Percentiles rank a stretch among this genome's conserved stretches.
Evolutionary conservation across 2,888 invertebrate species (phyloP).

Genomic region (Andrena minutula): DNA sequence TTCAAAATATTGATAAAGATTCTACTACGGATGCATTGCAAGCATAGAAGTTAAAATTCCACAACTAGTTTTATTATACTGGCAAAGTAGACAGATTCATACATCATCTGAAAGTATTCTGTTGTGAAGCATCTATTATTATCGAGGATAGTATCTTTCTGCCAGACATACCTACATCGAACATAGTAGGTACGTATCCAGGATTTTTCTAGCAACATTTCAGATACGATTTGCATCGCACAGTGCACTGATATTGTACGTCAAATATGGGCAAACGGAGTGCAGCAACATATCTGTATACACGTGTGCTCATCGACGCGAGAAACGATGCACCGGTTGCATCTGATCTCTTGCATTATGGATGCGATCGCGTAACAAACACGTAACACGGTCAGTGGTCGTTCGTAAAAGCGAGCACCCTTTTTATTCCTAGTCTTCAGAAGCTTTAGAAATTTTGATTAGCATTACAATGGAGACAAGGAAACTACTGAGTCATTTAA

Average conservation of each 20-base stretch:
- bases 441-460: not conserved
- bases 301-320: conserved; percentile 25
- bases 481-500: too few relatives aligned
- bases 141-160: too few relatives aligned
- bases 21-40: too few relatives aligned
- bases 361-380: conserved; percentile 36
- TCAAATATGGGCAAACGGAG: not conserved
- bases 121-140: too few relatives aligned
- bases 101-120: too few relatives aligned
- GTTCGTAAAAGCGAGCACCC: not conserved
- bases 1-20: too few relatives aligned
- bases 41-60: too few relatives aligned
- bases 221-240: not conserved
- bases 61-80: too few relatives aligned
- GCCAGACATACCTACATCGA: not conserved
- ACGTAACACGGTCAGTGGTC: conserved; percentile 17
- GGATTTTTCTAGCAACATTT: not conserved
- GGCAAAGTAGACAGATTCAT: too few relatives aligned
- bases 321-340: conserved; percentile 37
- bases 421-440: not conserved
- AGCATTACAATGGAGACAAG: not conserved
- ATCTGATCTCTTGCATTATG: conserved; percentile 47
- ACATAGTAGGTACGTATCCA: not conserved
- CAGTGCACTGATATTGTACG: not conserved
- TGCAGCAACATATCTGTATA: not conserved